These are phyloP conservation scores for Cremastinae sp. DNA, from an alignment of 2,888 invertebrate species.

Conservation along the genomic window DNA sequence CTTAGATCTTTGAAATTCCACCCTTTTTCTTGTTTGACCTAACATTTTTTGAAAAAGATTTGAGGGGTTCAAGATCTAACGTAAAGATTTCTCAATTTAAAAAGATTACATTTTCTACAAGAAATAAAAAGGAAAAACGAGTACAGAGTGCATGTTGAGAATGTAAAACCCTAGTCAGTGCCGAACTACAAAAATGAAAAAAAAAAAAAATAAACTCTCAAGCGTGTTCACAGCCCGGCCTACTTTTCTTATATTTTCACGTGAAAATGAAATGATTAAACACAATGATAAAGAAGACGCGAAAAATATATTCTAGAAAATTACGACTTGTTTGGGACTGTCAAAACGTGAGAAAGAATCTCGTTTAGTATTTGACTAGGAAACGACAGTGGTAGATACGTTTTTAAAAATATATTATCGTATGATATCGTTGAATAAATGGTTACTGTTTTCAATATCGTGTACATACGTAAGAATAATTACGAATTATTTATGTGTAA, in stretches of 20 bases:
- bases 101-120: no score
- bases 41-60: not conserved
- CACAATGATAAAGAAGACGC: no score
- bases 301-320: no score
- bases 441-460: slow-evolving; percentile 37
- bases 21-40: no score
- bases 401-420: not conserved
- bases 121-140: no score
- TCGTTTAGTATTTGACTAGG: not conserved
- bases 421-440: slow-evolving; percentile 25
- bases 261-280: no score
- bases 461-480: slow-evolving; percentile 54
- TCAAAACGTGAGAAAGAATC: not conserved
- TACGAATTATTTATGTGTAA: slow-evolving; percentile 44
- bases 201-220: not conserved
- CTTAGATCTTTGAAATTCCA: no score
- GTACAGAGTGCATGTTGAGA: no score
- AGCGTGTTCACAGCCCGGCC: slow-evolving; percentile 7
- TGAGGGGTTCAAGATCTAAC: no score
- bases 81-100: no score
- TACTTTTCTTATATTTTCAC: not conserved
- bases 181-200: slow-evolving; percentile 10
- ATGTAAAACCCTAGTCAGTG: slow-evolving; percentile 21
- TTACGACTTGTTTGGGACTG: not conserved
- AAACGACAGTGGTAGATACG: not conserved